Evolutionary conservation across 2,797 vertebrate genomes (phyloP).

Genomic region (Enteromius fasciolatus): DNA sequence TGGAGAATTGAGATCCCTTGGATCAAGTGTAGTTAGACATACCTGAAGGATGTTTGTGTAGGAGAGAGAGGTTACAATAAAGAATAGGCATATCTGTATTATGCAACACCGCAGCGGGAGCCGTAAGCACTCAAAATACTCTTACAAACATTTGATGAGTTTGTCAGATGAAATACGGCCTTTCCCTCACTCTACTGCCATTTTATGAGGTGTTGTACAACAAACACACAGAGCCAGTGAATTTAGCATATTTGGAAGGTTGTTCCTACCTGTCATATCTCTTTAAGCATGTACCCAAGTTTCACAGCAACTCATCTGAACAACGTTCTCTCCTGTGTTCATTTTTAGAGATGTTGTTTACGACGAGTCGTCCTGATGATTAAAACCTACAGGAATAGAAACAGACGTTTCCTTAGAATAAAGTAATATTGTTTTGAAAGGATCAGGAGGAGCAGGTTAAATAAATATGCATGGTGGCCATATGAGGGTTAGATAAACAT

Average conservation of each 20-base stretch:
- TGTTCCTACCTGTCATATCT: slow-evolving; percentile 48
- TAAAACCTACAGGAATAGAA: slow-evolving; percentile 37
- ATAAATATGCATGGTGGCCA: background rate
- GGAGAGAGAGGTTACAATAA: slow-evolving; percentile 4
- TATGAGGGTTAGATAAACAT: background rate
- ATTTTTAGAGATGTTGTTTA: slow-evolving; percentile 22
- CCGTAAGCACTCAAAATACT: background rate
- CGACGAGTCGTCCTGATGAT: slow-evolving; percentile 1
- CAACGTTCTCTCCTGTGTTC: background rate
- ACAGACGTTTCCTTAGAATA: slow-evolving; percentile 23
- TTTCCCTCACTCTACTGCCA: slow-evolving; percentile 9
- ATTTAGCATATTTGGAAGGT: slow-evolving; percentile 21
- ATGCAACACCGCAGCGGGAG: background rate
- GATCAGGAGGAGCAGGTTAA: background rate
- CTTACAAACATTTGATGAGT: slow-evolving; percentile 23
- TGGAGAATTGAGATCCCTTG: slow-evolving; percentile 40
- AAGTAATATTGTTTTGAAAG: slow-evolving; percentile 6
- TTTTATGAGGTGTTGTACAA: slow-evolving; percentile 29
- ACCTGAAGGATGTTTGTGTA: background rate
- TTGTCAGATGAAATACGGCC: slow-evolving; percentile 32
- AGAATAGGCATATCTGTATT: background rate
- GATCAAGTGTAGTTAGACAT: slow-evolving; percentile 27
- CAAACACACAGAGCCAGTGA: slow-evolving; percentile 2
- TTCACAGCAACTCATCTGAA: slow-evolving; percentile 15
- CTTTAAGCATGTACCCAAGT: slow-evolving; percentile 31